A percentile compares a stretch with the other conserved stretches of the same genome.
phyloP scores from a whole-genome alignment of 2,113 vertebrate genomes.

The Talpa occidentalis region DNA sequence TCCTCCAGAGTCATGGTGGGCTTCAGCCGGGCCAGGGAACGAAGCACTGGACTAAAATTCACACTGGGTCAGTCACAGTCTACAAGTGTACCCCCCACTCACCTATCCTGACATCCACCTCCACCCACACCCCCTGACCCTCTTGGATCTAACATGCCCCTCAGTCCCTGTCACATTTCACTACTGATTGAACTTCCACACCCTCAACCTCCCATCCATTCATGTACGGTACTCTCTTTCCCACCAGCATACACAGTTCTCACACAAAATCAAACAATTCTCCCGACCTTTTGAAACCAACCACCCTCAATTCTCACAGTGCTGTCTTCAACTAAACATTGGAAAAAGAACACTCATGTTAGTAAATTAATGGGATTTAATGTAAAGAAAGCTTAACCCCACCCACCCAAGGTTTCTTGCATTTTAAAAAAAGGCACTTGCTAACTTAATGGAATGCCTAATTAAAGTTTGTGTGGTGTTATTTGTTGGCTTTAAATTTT shows the following conservation, averaged over 20 bases:
- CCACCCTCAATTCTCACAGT: background rate
- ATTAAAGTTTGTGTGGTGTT: background rate
- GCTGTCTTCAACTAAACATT: background rate
- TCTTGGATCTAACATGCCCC: background rate
- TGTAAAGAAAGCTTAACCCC: background rate
- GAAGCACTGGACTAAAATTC: conserved; percentile 82
- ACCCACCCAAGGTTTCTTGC: background rate
- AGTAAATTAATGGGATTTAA: background rate
- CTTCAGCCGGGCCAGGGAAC: conserved; percentile 76
- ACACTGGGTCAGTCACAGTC: conserved; percentile 31
- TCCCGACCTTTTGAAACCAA: background rate
- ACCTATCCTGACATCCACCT: background rate
- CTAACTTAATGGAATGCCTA: conserved; percentile 31
- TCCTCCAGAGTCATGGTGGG: conserved; percentile 77
- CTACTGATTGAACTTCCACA: background rate
- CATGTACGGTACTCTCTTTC: background rate
- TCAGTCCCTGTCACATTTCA: background rate
- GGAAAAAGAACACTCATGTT: background rate
- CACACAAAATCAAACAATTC: background rate
- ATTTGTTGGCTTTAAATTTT: conserved; percentile 29
- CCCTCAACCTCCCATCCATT: background rate
- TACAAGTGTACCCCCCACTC: background rate
- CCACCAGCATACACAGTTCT: background rate
- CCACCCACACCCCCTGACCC: background rate
- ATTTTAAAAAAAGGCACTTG: background rate